Evolutionary conservation across 1,140 invertebrate genomes (phyloP).

Genomic region (Vollenhovia emeryi): DNA sequence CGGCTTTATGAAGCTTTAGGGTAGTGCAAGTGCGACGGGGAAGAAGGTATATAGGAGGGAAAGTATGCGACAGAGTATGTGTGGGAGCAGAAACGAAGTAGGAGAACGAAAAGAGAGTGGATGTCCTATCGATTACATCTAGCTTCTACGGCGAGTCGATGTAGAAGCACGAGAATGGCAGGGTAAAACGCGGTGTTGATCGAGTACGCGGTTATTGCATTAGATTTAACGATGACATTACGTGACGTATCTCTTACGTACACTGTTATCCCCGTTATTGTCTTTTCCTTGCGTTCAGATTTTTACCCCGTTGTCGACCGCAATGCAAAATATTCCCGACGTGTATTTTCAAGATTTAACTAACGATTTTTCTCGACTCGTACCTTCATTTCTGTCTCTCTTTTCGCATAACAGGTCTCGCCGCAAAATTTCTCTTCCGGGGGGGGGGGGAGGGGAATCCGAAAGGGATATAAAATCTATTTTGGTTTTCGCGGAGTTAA

Average conservation of each 20-base stretch:
- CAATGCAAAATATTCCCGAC: neutral
- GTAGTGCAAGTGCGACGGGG: neutral
- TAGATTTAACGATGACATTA: slow-evolving; percentile 22
- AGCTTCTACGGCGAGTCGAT: slow-evolving; percentile 38
- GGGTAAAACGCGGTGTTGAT: neutral
- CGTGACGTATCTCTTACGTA: neutral
- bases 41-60: neutral
- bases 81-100: neutral
- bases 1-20: slow-evolving; percentile 24
- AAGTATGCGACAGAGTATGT: neutral
- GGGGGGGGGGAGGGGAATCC: neutral
- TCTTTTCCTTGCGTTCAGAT: neutral
- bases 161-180: neutral
- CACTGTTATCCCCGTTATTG: neutral
- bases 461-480: neutral
- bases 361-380: neutral
- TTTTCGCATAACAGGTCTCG: neutral
- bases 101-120: neutral
- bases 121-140: slow-evolving; percentile 65
- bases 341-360: neutral
- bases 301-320: neutral
- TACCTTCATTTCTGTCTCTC: neutral
- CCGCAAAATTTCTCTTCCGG: neutral
- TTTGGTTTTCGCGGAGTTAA: neutral
- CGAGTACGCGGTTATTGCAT: slow-evolving; percentile 24